Evolutionary conservation across 1,140 invertebrate genomes (phyloP).

Genomic region (Listronotus bonariensis): DNA sequence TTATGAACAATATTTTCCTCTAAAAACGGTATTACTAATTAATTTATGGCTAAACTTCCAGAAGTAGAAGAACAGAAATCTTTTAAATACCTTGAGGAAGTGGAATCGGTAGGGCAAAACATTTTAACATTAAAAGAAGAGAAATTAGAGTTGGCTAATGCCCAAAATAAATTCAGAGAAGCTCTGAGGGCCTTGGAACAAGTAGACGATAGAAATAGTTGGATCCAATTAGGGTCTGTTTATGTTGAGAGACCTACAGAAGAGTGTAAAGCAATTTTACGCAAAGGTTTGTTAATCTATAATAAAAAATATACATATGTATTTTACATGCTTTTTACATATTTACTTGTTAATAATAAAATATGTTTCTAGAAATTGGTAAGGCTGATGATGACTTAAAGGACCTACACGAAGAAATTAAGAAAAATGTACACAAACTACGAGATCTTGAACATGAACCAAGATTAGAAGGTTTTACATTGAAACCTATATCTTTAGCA

Average conservation of each 20-base stretch:
- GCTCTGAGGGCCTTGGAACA: conserved; percentile 45
- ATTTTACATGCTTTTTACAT: too few relatives aligned
- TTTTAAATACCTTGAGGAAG: conserved; percentile 47
- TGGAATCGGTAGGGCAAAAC: conserved; percentile 49
- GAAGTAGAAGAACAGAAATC: conserved; percentile 47
- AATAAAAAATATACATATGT: conserved; percentile 16
- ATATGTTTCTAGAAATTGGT: conserved; percentile 40
- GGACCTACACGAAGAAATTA: conserved; percentile 43
- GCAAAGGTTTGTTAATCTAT: conserved; percentile 36
- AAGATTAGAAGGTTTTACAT: conserved; percentile 46
- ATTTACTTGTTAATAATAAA: neutral
- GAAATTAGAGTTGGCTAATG: conserved; percentile 47
- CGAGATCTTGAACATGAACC: conserved; percentile 51
- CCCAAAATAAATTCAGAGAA: conserved; percentile 51
- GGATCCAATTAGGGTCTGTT: conserved; percentile 47
- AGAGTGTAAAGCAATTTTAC: conserved; percentile 45
- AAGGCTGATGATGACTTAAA: conserved; percentile 42
- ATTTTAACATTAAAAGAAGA: conserved; percentile 51
- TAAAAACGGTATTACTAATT: too few relatives aligned
- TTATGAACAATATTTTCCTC: too few relatives aligned
- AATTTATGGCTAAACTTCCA: conserved; percentile 30
- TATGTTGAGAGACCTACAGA: conserved; percentile 44
- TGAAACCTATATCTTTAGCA: conserved; percentile 47
- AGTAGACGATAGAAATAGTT: conserved; percentile 41
- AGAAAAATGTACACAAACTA: conserved; percentile 43